phyloP scores from a whole-genome alignment of 1,140 invertebrate genomes.

The Drosophila nigrodunni region DNA sequence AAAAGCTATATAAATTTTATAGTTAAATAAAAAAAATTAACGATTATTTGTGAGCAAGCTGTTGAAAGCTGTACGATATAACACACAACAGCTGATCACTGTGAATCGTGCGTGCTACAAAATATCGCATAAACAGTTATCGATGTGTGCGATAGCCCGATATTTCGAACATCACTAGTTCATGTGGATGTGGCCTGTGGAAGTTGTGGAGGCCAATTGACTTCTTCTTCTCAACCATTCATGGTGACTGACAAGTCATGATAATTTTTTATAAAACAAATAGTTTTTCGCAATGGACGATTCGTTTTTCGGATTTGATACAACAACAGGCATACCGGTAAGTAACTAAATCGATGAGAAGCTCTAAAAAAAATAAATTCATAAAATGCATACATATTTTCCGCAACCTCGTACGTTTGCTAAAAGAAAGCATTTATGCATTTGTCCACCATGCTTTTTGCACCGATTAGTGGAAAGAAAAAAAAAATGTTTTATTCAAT shows the following conservation, averaged over 20 bases:
- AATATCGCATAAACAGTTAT: conserved; percentile 8
- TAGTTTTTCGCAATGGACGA: conserved; percentile 90
- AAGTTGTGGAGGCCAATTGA: conserved; percentile 40
- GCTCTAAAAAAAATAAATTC: too few relatives aligned
- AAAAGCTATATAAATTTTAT: too few relatives aligned
- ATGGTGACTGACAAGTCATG: conserved; percentile 78
- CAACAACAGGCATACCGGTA: conserved; percentile 87
- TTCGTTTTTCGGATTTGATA: conserved; percentile 92
- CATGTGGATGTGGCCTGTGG: conserved; percentile 53
- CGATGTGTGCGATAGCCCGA: conserved; percentile 24
- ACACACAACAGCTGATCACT: neutral
- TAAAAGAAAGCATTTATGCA: conserved; percentile 28
- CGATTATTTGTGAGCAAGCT: too few relatives aligned
- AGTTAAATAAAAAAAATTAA: too few relatives aligned
- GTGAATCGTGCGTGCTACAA: neutral
- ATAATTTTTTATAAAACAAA: conserved; percentile 78
- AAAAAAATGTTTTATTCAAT: conserved; percentile 7
- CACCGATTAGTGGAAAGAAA: neutral
- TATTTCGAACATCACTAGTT: conserved; percentile 24
- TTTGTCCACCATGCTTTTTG: conserved; percentile 27
- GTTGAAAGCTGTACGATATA: too few relatives aligned
- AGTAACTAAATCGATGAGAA: conserved; percentile 77
- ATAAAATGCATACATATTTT: neutral
- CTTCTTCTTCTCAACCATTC: conserved; percentile 56
- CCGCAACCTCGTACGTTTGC: conserved; percentile 3